phyloP scores from a whole-genome alignment of 2,888 invertebrate genomes.

The Agrotis exclamationis region DNA sequence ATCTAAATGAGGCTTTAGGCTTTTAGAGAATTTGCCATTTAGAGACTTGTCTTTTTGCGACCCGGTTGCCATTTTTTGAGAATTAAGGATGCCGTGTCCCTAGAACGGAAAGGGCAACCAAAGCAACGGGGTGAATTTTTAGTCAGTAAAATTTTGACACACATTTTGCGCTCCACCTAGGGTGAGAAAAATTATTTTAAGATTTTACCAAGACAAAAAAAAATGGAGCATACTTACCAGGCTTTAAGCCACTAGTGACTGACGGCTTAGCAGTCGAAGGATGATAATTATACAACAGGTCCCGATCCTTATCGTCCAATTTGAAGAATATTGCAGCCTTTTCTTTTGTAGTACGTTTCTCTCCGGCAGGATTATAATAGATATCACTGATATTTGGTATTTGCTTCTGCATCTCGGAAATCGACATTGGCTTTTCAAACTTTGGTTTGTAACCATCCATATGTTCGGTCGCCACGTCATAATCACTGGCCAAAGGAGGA shows the following conservation, averaged over 20 bases:
- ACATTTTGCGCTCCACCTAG: no score
- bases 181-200: no score
- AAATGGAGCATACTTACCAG: slow-evolving; percentile 12
- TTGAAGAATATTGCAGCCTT: background rate
- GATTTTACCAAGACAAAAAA: no score
- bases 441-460: slow-evolving; percentile 66
- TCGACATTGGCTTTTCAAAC: slow-evolving; percentile 58
- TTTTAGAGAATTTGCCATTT: no score
- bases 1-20: no score
- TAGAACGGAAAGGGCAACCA: no score
- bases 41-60: no score
- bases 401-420: slow-evolving; percentile 72
- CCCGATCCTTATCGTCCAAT: slow-evolving; percentile 41
- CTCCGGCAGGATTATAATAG: background rate
- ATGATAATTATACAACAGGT: slow-evolving; percentile 23
- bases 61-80: no score
- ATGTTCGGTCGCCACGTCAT: slow-evolving; percentile 64
- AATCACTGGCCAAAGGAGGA: slow-evolving; percentile 48
- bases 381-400: slow-evolving; percentile 74
- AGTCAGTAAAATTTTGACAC: no score
- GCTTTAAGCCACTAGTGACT: fast-evolving
- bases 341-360: background rate
- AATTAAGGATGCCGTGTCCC: no score
- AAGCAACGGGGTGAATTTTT: no score
- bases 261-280: background rate